Base-by-base conservation (phyloP, 1,140 invertebrate species). In the Apis cerana region DNA sequence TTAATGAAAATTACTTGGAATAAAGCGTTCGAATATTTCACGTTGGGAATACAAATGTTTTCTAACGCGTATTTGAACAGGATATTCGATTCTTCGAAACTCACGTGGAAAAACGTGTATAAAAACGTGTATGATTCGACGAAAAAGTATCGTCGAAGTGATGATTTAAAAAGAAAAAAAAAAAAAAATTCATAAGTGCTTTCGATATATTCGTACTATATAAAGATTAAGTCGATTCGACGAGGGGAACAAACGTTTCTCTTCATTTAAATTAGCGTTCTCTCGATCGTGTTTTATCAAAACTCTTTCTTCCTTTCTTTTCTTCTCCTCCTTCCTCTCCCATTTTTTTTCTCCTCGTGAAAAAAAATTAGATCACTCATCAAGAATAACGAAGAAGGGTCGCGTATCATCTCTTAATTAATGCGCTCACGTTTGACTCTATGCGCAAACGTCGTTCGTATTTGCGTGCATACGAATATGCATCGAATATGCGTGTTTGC, bases 371-470 rank as follows among this genome's bases (percentile, higher is more conserved):
- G 52, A 7, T 9, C 19, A 13, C 10, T 15, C 27, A 13, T 10
- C 19, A 3, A 11, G 23, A 11, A 27, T n/a, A 54, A 54, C 62
- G 61, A 50, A 9, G n/a, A 72, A 9, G 52, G 21, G 23, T 11
- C n/a, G 21, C 9, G 12, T 54, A 33, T 72, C 59, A n/a, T 72
- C 59, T 65, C 12, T 27, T 75, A 84, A 86, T 84, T 84, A 86
- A 80, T 64, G 27, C 27, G 58, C 54, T 75, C 65, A 21, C 71
- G 71, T 33, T 50, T 50, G 71, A 27, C 62, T n/a, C 43, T 58
- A 0, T 4, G 2, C 33, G 52, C n/a, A 65, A 79, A 79, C 54
- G 52, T 80, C 58, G 52, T 43, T 67, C 23, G 56, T 50, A 56
- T 48, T 82, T 74, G 64, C 48, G 19, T 1, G 50, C 13, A 62